A percentile compares a stretch with the other conserved stretches of the same genome.
Evolutionary conservation across 2,888 invertebrate genomes (phyloP).

Genomic region (Galeopsomyia nigrocyanea): DNA sequence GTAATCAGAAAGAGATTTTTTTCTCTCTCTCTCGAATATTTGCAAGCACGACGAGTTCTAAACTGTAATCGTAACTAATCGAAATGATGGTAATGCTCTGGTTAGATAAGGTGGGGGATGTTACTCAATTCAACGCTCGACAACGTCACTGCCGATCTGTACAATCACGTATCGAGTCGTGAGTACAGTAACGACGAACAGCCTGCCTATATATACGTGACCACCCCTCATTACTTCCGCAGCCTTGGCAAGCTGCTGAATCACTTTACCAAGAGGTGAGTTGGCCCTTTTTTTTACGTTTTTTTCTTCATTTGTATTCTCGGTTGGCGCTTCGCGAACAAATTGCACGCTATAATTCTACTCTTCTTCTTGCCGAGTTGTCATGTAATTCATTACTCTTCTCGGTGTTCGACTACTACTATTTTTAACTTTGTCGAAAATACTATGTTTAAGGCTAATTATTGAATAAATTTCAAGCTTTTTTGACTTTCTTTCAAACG

Average conservation of each 20-base stretch:
- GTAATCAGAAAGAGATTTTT: constrained; percentile 49
- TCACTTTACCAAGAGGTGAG: constrained; percentile 66
- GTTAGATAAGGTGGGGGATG: constrained; percentile 66
- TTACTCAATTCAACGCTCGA: constrained; percentile 61
- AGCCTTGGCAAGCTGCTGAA: constrained; percentile 63
- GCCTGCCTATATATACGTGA: constrained; percentile 63
- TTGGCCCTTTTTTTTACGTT: constrained; percentile 28
- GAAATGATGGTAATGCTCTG: constrained; percentile 52
- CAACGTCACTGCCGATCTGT: constrained; percentile 56
- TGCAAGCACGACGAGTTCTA: background rate
- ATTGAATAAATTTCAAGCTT: no score
- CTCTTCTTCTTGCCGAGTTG: background rate
- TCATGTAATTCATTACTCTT: background rate
- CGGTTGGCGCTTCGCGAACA: background rate
- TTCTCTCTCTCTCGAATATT: no score
- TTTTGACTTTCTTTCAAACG: no score
- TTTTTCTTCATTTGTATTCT: background rate
- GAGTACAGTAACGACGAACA: constrained; percentile 56
- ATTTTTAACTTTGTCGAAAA: background rate
- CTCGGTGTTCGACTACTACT: background rate
- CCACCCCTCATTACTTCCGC: constrained; percentile 64
- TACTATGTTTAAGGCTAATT: no score
- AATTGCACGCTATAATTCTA: constrained; percentile 4
- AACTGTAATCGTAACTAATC: constrained; percentile 13
- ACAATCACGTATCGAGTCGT: constrained; percentile 52